These are phyloP conservation scores for Furcifer pardalis DNA, from an alignment of 2,797 vertebrate species.

Conservation along the genomic window DNA sequence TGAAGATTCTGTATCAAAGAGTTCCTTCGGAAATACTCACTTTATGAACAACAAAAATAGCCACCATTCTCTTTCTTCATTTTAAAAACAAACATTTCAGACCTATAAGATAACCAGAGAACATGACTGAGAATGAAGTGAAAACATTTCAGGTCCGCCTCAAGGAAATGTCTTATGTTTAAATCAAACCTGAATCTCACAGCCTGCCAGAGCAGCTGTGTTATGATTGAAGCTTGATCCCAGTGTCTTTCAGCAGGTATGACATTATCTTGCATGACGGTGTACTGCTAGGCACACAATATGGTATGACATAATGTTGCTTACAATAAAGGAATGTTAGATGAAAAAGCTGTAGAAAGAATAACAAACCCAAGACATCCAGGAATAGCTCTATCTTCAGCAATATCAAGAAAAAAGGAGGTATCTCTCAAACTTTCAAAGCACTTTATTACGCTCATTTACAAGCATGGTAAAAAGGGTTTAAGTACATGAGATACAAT, in stretches of 20 bases:
- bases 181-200: not conserved
- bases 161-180: slow-evolving; percentile 19
- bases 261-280: slow-evolving; percentile 53
- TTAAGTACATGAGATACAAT: too few relatives aligned
- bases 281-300: slow-evolving; percentile 25
- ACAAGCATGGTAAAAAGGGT: too few relatives aligned
- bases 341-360: slow-evolving; percentile 43
- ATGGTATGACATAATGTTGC: slow-evolving; percentile 48
- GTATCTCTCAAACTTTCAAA: too few relatives aligned
- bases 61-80: not conserved
- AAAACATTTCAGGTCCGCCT: slow-evolving; percentile 20
- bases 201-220: slow-evolving; percentile 14
- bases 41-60: not conserved
- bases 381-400: slow-evolving; percentile 40
- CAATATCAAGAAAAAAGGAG: slow-evolving; percentile 24
- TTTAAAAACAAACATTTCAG: not conserved
- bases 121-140: not conserved
- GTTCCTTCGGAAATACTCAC: not conserved
- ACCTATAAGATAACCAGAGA: not conserved
- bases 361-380: slow-evolving; percentile 51
- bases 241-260: not conserved
- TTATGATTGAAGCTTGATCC: slow-evolving; percentile 15
- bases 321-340: slow-evolving; percentile 43
- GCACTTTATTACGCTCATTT: too few relatives aligned
- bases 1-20: not conserved